These are phyloP conservation scores for Sminthurides bifidus DNA, from an alignment of 1,140 invertebrate species.

Conservation along the genomic window DNA sequence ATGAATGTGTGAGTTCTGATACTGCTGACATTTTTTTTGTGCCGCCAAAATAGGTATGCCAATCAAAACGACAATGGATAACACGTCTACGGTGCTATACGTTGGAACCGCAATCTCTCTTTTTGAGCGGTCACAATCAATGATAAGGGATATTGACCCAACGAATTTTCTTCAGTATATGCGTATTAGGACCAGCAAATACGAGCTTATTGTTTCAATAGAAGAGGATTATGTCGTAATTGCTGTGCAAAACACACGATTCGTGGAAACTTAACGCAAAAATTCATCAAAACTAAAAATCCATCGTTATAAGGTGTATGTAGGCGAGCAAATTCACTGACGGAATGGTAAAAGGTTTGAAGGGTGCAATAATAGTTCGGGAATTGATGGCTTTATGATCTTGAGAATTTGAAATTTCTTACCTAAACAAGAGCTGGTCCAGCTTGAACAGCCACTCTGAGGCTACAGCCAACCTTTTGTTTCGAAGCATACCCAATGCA, in stretches of 20 bases:
- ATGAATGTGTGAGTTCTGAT: no score
- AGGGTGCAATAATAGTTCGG: not conserved
- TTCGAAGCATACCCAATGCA: not conserved
- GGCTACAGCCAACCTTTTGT: not conserved
- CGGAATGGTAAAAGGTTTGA: not conserved
- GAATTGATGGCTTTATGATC: not conserved
- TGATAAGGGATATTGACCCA: conserved; percentile 89
- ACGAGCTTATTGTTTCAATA: conserved; percentile 78
- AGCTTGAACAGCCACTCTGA: not conserved
- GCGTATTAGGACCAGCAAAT: conserved; percentile 85
- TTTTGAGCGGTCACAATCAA: conserved; percentile 32
- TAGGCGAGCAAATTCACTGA: not conserved
- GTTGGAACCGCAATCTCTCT: conserved; percentile 81
- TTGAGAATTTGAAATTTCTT: not conserved
- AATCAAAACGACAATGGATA: conserved; percentile 90
- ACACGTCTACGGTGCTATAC: conserved; percentile 89
- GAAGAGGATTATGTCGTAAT: conserved; percentile 5
- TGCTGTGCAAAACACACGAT: conserved; percentile 3
- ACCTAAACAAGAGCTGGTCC: not conserved
- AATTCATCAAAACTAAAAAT: not conserved
- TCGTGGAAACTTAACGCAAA: not conserved
- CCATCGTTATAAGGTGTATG: not conserved
- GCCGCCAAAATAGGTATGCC: conserved; percentile 52
- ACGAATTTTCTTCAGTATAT: conserved; percentile 93
- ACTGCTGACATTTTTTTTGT: no score